Conservation (phyloP, 2,888 invertebrate genomes). For the Eristalis pertinax region DNA sequence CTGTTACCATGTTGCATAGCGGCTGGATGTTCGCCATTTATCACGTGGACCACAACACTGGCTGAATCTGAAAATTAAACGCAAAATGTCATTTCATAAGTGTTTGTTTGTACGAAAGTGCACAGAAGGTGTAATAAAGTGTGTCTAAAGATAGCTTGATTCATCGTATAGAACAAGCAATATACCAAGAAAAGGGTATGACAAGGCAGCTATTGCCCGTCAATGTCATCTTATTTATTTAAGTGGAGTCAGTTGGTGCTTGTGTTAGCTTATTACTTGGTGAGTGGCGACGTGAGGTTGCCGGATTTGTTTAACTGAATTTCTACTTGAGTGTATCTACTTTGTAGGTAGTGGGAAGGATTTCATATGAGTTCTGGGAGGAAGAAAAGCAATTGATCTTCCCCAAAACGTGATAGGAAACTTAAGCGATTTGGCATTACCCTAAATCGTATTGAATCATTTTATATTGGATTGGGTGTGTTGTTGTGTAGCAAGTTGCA, state of each 20-base stretch:
- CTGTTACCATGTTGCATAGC: constrained; percentile 82
- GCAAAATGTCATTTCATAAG: neutral
- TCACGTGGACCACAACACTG: constrained; percentile 88
- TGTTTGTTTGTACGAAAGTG: too few species aligned
- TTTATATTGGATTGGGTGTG: constrained; percentile 4
- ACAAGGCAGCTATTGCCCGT: neutral
- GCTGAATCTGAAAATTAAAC: constrained; percentile 85
- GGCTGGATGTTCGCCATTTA: constrained; percentile 86
- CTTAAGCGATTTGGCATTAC: constrained; percentile 31
- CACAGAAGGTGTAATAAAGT: too few species aligned
- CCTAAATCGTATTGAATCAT: constrained; percentile 17
- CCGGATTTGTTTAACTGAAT: constrained; percentile 12
- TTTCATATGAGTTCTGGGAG: constrained; percentile 17
- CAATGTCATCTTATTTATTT: neutral
- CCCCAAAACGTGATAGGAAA: constrained; percentile 36
- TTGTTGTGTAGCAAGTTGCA: neutral
- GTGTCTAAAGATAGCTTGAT: too few species aligned
- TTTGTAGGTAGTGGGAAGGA: neutral
- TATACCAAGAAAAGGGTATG: neutral
- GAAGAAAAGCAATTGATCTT: neutral
- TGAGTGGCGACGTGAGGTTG: neutral
- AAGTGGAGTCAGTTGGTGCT: neutral
- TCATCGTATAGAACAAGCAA: too few species aligned
- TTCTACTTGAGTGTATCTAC: constrained; percentile 23
- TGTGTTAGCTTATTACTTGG: constrained; percentile 7